Percentiles rank a stretch among this genome's conserved stretches.
Evolutionary conservation across 1,140 invertebrate genomes (phyloP).

Genomic region (Patella vulgata): DNA sequence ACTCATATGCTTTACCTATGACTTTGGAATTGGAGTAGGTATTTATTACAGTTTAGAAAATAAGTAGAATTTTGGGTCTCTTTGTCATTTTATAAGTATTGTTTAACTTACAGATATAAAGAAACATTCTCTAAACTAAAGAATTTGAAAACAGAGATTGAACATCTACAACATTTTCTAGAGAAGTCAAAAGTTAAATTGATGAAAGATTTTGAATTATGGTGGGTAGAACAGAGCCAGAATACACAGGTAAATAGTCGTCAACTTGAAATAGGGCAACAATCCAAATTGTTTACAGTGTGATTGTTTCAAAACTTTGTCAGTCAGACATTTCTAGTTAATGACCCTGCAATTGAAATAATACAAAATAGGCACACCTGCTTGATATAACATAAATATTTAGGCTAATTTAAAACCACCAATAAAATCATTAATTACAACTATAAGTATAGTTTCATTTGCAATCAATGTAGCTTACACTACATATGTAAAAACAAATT

Average conservation of each 20-base stretch:
- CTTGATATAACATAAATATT: too few relatives aligned
- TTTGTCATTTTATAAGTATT: slow-evolving; percentile 16
- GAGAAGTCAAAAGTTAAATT: slow-evolving; percentile 66
- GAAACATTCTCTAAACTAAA: slow-evolving; percentile 55
- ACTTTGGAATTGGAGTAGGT: too few relatives aligned
- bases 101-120: slow-evolving; percentile 56
- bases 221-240: slow-evolving; percentile 63
- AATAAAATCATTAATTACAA: too few relatives aligned
- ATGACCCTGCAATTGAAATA: neutral
- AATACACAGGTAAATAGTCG: slow-evolving; percentile 30
- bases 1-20: neutral
- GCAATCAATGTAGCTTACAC: too few relatives aligned
- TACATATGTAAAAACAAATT: too few relatives aligned
- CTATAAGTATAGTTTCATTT: too few relatives aligned
- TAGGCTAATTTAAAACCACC: too few relatives aligned
- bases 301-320: neutral
- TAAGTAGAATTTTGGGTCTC: too few relatives aligned
- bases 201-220: slow-evolving; percentile 67
- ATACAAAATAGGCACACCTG: too few relatives aligned
- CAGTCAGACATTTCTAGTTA: neutral
- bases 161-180: slow-evolving; percentile 65
- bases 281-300: neutral
- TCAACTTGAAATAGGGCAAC: neutral
- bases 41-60: too few relatives aligned
- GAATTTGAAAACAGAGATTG: slow-evolving; percentile 64